Evolutionary conservation across 2,888 invertebrate genomes (phyloP).

Genomic region (Troides oblongomaculatus): DNA sequence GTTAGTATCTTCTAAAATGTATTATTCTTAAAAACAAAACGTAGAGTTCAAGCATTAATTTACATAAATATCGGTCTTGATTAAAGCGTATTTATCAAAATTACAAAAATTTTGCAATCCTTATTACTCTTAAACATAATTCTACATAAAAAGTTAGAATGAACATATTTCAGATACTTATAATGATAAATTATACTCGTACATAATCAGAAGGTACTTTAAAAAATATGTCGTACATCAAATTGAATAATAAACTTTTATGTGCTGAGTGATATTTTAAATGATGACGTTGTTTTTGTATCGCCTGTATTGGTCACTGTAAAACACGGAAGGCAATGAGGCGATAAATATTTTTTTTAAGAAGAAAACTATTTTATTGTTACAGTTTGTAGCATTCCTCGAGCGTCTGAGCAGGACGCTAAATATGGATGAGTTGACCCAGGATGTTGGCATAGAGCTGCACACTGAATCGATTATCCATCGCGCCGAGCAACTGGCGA

Average conservation of each 20-base stretch:
- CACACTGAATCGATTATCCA: conserved; percentile 91
- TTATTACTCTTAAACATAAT: conserved; percentile 1
- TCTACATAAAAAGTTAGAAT: neutral
- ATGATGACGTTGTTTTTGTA: conserved; percentile 9
- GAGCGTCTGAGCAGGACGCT: conserved; percentile 90
- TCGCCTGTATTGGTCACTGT: conserved; percentile 29
- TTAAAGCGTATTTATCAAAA: neutral
- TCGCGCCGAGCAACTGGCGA: conserved; percentile 90
- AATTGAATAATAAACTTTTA: neutral
- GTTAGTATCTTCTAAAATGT: conserved; percentile 70
- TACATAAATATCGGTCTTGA: too few species aligned
- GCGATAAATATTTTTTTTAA: conserved; percentile 22
- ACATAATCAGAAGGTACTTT: neutral
- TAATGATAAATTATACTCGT: neutral
- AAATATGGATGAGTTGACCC: conserved; percentile 90
- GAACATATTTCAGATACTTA: neutral
- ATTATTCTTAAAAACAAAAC: neutral
- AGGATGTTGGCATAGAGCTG: conserved; percentile 89
- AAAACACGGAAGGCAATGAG: conserved; percentile 28
- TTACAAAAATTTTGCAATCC: neutral
- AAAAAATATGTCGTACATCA: neutral
- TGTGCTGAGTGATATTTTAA: neutral
- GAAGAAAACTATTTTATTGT: conserved; percentile 41
- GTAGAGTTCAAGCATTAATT: too few species aligned
- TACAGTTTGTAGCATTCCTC: conserved; percentile 89